These are phyloP conservation scores for Eubucco bourcierii DNA, from an alignment of 2,113 vertebrate genomes.

Conservation along the genomic window DNA sequence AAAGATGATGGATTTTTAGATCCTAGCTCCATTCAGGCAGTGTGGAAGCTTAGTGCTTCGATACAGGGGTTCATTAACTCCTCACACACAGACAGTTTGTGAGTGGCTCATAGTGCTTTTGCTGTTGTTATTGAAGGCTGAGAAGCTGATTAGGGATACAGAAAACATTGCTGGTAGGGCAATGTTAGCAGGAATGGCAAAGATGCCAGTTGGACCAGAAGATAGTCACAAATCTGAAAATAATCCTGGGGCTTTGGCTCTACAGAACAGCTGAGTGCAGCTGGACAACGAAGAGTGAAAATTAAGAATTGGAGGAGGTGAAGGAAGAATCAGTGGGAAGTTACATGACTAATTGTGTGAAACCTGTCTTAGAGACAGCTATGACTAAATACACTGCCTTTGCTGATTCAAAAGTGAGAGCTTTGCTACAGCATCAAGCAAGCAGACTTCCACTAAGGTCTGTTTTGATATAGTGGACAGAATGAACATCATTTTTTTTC, in stretches of 20 bases:
- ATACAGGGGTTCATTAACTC: constrained; percentile 62
- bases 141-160: constrained; percentile 27
- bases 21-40: constrained; percentile 14
- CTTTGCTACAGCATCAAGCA: background rate
- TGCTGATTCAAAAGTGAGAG: background rate
- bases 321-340: background rate
- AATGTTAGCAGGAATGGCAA: constrained; percentile 10
- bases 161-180: constrained; percentile 5
- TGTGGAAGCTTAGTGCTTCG: constrained; percentile 1
- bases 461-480: background rate
- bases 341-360: background rate
- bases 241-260: background rate
- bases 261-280: background rate
- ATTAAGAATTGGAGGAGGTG: background rate
- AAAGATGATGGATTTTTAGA: constrained; percentile 67
- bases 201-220: background rate
- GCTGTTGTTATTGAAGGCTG: constrained; percentile 11
- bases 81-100: background rate
- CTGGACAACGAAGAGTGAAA: background rate
- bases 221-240: background rate
- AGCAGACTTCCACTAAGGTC: background rate
- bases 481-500: background rate
- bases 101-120: background rate
- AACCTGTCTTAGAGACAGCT: background rate
- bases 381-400: background rate